Base-by-base conservation (phyloP, 2,797 vertebrate species). In the Apogon hyalosoma region DNA sequence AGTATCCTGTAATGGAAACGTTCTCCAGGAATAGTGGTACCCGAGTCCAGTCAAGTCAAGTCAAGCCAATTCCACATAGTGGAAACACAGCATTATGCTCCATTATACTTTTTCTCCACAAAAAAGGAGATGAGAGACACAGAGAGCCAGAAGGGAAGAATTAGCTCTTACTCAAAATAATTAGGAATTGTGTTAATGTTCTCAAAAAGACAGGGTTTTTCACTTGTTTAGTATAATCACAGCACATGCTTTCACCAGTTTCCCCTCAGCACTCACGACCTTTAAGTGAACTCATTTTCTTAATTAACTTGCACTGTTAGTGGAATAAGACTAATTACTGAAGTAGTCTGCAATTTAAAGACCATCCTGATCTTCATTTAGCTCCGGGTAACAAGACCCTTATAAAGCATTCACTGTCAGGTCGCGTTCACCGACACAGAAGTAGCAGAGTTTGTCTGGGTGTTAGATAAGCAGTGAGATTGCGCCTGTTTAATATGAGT, bases 201-300 rank as follows among this genome's bases (percentile, higher is more conserved):
- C 11, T 50, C 43, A n/a, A 15, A 36, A 66, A 49, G 3, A 73
- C 1, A 5, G 18, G 10, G 10, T 21, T 71, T 64, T 63, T 56
- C 15, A 28, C 11, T 47, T 73, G 60, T 73, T n/a, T 62, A 33
- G 13, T 46, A 11, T 65, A 76, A 76, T 81, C 62, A 77, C 42
- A 66, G 16, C 49, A 59, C 36, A 77, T 73, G 19, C 51, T 52
- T 40, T 52, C 4, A 11, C 59, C 0, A 12, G 50, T 68, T 47
- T 65, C 46, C 63, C 19, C 43, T 61, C 48, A 54, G 60, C 41
- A 50, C 28, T 57, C 51, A 36, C 61, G 70, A 73, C 84, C 77
- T 65, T 16, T 56, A 63, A 42, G 50, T 77, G 65, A 84, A 85
- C 77, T 79, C 48, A 73, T 68, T 80, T 77, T 52, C 78, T 62